Base-by-base conservation (phyloP, 2,797 vertebrate species). In the Rhynchonycteris naso region DNA sequence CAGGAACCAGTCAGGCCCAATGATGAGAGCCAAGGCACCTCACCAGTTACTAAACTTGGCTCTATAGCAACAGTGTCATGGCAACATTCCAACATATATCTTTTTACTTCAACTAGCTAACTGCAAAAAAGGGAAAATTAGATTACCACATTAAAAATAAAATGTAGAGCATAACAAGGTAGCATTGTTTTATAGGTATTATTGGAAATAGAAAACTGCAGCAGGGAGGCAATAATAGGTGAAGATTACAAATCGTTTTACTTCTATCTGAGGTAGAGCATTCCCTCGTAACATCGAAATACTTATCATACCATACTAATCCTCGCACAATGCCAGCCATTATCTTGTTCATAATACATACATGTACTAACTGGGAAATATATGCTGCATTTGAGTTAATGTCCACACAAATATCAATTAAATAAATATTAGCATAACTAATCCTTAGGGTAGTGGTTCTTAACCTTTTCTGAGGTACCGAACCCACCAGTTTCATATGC, bases 161-260 rank as follows among this genome's bases (percentile, higher is more conserved):
- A 92, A 74, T 15, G 4, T 52, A 58, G 72, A 85, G 21, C 47
- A 63, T 30, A 90, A 88, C 19, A 47, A 90, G 43, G 56, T 4
- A 90, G 69, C 35, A 24, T 22, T 30, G 16, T 24, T 33, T 16
- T 52, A 65, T 69, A 93, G 52, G 80, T 93, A 90, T 95, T 96
- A 96, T 61, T 30, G 35, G 79, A 96, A 96, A 96, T 69, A 93
- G 94, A 96, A 97, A 97, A 96, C 5, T n/a, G 7, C 93, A 95
- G 90, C 84, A 94, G 2, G 50, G 58, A 96, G 54, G 88, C 52
- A 85, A 83, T 21, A 28, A 19, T 79, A 83, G 58, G 61, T 78
- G 33, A 59, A 69, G n/a, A 54, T 76, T 95, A 72, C 14, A 71
- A 72, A 33, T 78, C 52, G 47, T 50, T 83, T 74, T 56, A 33